These are phyloP conservation scores for Callipepla californica DNA, from an alignment of 2,113 vertebrate genomes.

Conservation along the genomic window DNA sequence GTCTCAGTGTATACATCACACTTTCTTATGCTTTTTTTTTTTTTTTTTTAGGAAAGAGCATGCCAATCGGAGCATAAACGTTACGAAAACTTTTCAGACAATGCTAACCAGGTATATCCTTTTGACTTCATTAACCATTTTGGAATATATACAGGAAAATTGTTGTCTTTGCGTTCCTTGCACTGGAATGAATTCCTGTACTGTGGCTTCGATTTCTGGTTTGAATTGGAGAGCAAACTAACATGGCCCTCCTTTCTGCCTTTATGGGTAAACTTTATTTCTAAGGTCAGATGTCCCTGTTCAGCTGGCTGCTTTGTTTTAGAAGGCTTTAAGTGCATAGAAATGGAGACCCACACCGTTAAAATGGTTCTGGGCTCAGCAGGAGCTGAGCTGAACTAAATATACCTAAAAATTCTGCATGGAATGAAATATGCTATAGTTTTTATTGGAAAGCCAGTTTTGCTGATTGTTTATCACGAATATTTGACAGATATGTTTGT, in stretches of 20 bases:
- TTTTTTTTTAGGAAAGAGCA: conserved; percentile 85
- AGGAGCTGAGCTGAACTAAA: background rate
- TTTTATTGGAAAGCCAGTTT: too few relatives aligned
- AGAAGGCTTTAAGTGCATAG: background rate
- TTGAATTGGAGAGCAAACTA: background rate
- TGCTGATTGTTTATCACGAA: too few relatives aligned
- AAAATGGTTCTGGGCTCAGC: background rate
- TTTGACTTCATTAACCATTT: background rate
- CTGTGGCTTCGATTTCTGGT: background rate
- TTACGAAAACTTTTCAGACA: conserved; percentile 83
- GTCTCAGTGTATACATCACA: background rate
- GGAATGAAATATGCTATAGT: background rate
- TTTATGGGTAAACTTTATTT: background rate
- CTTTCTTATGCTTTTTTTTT: background rate
- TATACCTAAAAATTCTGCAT: background rate
- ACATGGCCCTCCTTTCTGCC: background rate
- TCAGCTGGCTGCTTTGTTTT: background rate
- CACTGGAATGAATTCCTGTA: background rate
- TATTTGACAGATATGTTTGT: too few relatives aligned
- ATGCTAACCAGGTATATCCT: conserved; percentile 87
- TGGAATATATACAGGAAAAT: background rate
- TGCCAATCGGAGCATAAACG: conserved; percentile 90
- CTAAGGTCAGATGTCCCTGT: background rate
- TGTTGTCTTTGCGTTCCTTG: background rate
- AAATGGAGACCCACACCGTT: background rate